Evolutionary conservation across 1,140 invertebrate genomes (phyloP).

Genomic region (Glossosoma conforme): DNA sequence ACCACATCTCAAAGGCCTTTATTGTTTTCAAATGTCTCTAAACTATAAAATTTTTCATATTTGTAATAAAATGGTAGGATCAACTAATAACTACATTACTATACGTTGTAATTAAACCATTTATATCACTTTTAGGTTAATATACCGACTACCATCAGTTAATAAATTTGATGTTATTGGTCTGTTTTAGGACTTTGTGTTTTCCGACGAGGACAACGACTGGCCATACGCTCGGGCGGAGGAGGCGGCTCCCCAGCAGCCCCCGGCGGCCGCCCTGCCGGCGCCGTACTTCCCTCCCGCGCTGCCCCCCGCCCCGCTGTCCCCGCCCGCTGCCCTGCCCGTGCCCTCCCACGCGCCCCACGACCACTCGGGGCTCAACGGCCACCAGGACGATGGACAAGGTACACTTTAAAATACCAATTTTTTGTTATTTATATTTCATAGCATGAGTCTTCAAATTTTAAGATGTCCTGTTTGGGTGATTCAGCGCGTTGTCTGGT

Average conservation of each 20-base stretch:
- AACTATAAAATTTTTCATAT: too few relatives aligned
- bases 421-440: too few relatives aligned
- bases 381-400: constrained; percentile 38
- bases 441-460: too few relatives aligned
- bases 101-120: too few relatives aligned
- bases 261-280: constrained; percentile 34
- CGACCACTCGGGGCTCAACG: constrained; percentile 44
- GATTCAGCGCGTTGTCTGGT: too few relatives aligned
- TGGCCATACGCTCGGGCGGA: constrained; percentile 49
- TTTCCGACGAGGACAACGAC: constrained; percentile 69
- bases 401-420: constrained; percentile 33
- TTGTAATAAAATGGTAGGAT: too few relatives aligned
- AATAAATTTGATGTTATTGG: not conserved
- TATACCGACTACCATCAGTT: too few relatives aligned
- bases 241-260: constrained; percentile 42
- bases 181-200: constrained; percentile 61
- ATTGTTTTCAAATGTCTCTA: too few relatives aligned
- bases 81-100: too few relatives aligned
- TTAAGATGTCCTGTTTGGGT: too few relatives aligned
- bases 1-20: too few relatives aligned
- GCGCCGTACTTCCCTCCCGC: constrained; percentile 34
- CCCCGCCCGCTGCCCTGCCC: constrained; percentile 38
- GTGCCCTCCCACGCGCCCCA: constrained; percentile 39
- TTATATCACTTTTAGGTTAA: too few relatives aligned
- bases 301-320: constrained; percentile 6